Conservation (phyloP, 2,888 invertebrate species). For the Idaea dimidiata region DNA sequence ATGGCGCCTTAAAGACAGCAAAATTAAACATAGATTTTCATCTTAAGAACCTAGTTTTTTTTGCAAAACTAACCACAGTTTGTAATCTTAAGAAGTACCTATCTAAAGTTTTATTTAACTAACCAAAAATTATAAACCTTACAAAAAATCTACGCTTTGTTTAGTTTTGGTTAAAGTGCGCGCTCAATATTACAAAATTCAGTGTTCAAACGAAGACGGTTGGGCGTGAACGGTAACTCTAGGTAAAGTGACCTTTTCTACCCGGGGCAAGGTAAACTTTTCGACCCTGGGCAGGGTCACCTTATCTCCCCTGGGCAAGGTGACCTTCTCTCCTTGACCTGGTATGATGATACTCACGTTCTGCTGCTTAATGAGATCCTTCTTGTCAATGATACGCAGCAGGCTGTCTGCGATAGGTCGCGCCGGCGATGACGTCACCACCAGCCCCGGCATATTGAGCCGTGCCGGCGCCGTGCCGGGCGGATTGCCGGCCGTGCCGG, state of each 20-base stretch:
- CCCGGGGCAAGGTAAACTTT: not conserved
- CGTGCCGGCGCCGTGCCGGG: constrained; percentile 25
- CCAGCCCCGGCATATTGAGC: constrained; percentile 56
- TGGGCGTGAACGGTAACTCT: not conserved
- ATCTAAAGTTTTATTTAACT: no score
- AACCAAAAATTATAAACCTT: not conserved
- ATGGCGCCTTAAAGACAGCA: not conserved
- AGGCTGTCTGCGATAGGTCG: constrained; percentile 55
- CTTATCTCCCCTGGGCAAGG: not conserved
- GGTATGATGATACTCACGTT: constrained; percentile 48
- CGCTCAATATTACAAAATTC: not conserved
- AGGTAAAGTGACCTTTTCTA: not conserved
- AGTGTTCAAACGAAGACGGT: not conserved
- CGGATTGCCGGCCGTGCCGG: constrained; percentile 12
- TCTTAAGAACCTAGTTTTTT: no score
- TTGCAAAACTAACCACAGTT: no score
- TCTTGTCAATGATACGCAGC: constrained; percentile 64
- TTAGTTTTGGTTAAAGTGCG: not conserved
- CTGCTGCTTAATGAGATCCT: constrained; percentile 59
- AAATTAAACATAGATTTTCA: no score
- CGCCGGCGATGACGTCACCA: constrained; percentile 68
- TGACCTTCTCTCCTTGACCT: not conserved
- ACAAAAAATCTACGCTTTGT: not conserved
- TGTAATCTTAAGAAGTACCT: no score
- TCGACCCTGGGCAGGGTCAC: not conserved